These are phyloP conservation scores for Rhinella marina DNA, from an alignment of 2,797 vertebrate species.

Conservation along the genomic window DNA sequence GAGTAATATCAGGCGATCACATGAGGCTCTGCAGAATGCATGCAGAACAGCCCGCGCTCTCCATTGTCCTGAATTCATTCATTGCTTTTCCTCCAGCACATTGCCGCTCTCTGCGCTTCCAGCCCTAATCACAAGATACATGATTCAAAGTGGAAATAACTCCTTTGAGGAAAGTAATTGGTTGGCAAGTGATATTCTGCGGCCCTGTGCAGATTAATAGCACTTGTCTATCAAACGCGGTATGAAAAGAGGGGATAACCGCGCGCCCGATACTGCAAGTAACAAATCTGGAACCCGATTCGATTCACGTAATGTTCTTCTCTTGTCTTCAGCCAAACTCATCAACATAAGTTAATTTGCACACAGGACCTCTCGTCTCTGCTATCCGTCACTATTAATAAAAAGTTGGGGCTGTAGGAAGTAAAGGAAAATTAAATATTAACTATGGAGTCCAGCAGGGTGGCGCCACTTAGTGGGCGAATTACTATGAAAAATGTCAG, in stretches of 20 bases:
- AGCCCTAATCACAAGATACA: conserved; percentile 51
- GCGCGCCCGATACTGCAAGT: not conserved
- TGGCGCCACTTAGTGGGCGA: conserved; percentile 13
- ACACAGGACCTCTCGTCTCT: not conserved
- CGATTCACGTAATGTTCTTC: not conserved
- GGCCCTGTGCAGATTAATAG: not conserved
- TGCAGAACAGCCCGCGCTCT: conserved; percentile 21
- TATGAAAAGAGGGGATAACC: not conserved
- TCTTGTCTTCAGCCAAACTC: not conserved
- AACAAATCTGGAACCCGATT: not conserved
- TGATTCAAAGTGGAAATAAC: conserved; percentile 33
- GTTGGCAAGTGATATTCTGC: conserved; percentile 38
- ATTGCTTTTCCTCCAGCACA: conserved; percentile 26
- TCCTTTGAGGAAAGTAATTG: conserved; percentile 53
- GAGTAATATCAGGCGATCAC: conserved; percentile 40
- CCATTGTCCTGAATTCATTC: conserved; percentile 37
- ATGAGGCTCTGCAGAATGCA: conserved; percentile 22
- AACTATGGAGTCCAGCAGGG: not conserved
- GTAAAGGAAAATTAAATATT: not conserved
- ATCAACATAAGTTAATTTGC: not conserved
- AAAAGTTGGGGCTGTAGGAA: not conserved
- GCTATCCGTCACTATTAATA: not conserved
- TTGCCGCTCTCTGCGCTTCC: not conserved
- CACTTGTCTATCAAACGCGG: conserved; percentile 31
- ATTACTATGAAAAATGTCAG: conserved; percentile 15